Conservation (phyloP, 2,888 invertebrate genomes). For the Dorcus hopei region DNA sequence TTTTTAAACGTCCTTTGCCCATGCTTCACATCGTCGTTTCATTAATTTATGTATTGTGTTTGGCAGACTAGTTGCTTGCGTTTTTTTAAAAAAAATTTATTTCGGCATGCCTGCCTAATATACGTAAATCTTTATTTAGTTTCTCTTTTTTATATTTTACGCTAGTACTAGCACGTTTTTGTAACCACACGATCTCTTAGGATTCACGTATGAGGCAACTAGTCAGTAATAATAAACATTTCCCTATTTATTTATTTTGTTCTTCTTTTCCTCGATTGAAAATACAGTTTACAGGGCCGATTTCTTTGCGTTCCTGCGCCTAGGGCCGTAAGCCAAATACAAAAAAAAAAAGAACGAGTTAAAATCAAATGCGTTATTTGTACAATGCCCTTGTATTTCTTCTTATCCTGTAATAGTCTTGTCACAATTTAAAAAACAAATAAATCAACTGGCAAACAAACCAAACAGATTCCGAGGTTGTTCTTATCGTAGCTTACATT, state of each 20-base stretch:
- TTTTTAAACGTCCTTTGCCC: neutral
- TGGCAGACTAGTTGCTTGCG: constrained; percentile 35
- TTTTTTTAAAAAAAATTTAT: constrained; percentile 24
- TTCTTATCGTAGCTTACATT: constrained; percentile 42
- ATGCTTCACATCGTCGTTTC: constrained; percentile 11
- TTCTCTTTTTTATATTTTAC: constrained; percentile 17
- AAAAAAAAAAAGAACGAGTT: neutral
- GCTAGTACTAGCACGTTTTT: constrained; percentile 23
- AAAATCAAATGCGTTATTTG: constrained; percentile 5
- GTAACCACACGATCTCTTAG: constrained; percentile 42
- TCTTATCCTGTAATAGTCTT: constrained; percentile 45
- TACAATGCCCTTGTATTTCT: constrained; percentile 32
- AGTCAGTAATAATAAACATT: constrained; percentile 46
- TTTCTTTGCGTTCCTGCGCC: constrained; percentile 14
- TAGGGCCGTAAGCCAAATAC: constrained; percentile 5
- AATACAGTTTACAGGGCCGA: constrained; percentile 34
- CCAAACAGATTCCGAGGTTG: constrained; percentile 38
- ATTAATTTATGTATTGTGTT: constrained; percentile 23
- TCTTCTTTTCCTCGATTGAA: neutral
- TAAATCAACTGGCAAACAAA: constrained; percentile 15
- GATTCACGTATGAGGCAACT: constrained; percentile 51
- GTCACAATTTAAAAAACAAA: constrained; percentile 27
- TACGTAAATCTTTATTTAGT: constrained; percentile 13
- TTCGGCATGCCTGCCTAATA: constrained; percentile 30
- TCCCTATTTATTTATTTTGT: constrained; percentile 25